Base-by-base conservation (phyloP, 1,140 invertebrate species). In the Anagrus nilaparvatae region DNA sequence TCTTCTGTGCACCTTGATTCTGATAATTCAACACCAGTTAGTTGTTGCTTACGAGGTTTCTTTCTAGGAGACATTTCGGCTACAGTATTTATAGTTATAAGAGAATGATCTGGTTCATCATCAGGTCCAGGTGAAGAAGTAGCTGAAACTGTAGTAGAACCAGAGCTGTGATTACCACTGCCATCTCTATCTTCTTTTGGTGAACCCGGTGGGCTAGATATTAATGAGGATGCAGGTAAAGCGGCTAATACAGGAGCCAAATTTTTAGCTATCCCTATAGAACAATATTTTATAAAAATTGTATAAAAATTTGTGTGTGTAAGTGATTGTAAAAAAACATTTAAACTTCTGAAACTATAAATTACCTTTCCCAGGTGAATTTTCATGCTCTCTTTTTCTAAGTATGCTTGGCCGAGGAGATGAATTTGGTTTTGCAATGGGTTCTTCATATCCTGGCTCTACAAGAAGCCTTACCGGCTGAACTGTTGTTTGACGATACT, bases 131-230 rank as follows among this genome's bases (percentile, higher is more conserved):
- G 81, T 24, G 80, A 82, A 0, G 81, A 82, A n/a, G 81, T 83
- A 0, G 82, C 82, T 2, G 81, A 84, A 2, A 84, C 77, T 1
- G 82, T 85, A 0, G 82, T 83, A 1, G 81, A 84, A n/a, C 82
- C 82, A 32, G 73, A 65, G 61, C 71, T 73, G 38, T 73, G 67
- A 40, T 71, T 61, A 31, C 62, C 63, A 30, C 63, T 62, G 18
- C 59, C 64, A 39, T 67, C 67, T 6, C 56, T 52, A 40, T 68
- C 72, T 21, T 63, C 67, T 33, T 63, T 67, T 5, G 69, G 65
- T 8, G 71, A 74, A 31, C 68, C 52, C 0, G 70, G 70, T 13
- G 69, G 63, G 47, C 65, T 67, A 6, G 36, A 50, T n/a, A 32
- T 46, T 8, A 63, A 62, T 14, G 65, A 63, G 9, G 71, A 65